Evolutionary conservation across 2,113 vertebrate genomes (phyloP), one percentile per base, ranked within the genome.

Genomic region (Campylomormyrus tamandua): DNA sequence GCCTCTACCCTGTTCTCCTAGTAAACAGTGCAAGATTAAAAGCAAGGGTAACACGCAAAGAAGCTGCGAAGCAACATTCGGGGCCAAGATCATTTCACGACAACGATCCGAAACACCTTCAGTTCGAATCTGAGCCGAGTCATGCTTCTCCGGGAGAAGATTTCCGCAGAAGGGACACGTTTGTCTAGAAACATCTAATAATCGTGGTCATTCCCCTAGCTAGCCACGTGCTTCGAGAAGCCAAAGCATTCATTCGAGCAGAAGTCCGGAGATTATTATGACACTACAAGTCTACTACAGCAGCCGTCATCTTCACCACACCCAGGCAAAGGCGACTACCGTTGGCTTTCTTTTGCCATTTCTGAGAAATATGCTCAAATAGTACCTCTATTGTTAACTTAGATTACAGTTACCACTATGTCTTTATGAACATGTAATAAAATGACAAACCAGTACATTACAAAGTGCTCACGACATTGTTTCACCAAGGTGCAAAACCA

Each of bases 391-490:
- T 58, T 50, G 24, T 83, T 74, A 42, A 80, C 74, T 35, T 31
- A 90, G 88, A 77, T 92, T 90, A 90, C 45, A 84, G 83, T 89
- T 89, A 87, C 90, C 90, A 91, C 80, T 91, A 92, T 89, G 88
- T 89, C 91, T 88, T 91, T 87, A 42, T 89, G 88, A 19, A 87
- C 92, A 46, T 86, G 53, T 92, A 80, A 91, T 89, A 87, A 91
- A 92, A 91, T 91, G 90, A 93, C 87, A 88, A 31, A 42, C 58
- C 93, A 92, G 93, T 94, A 94, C 94, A 91, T 94, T 87, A 94
- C 94, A 94, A 94, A 95, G 93, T 94, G 93, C 93, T 93, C 92
- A 90, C 90, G 21, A 87, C 88, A 58, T 91, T 89, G 90, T 89
- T 87, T 94, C 92, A 90, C 88, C 92, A 35, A 80, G 92, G 93